Percentiles rank a stretch among this genome's conserved stretches.
Conservation (phyloP, 2,797 vertebrate genomes). For the Acomys russatus region DNA sequence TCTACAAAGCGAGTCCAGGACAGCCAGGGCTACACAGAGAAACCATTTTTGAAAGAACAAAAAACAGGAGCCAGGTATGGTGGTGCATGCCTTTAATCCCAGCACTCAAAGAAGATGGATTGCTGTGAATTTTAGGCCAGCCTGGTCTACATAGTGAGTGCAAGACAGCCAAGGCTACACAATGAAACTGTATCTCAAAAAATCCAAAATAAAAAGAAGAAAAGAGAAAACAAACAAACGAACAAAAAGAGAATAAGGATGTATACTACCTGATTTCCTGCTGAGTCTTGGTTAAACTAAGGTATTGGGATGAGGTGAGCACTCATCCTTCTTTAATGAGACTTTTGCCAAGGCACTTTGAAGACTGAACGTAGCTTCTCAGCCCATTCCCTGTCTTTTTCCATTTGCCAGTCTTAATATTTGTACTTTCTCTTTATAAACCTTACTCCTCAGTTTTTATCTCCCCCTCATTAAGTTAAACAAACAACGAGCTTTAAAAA, state of each 20-base stretch:
- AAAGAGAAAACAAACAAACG: too few relatives aligned
- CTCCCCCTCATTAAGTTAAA: slow-evolving; percentile 69
- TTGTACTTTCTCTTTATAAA: slow-evolving; percentile 75
- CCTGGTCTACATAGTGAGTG: too few relatives aligned
- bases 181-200: too few relatives aligned
- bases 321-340: slow-evolving; percentile 11
- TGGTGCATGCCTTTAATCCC: too few relatives aligned
- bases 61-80: too few relatives aligned
- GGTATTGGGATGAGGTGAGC: not conserved
- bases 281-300: slow-evolving; percentile 53
- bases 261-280: slow-evolving; percentile 6
- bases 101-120: too few relatives aligned
- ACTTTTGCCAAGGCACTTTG: slow-evolving; percentile 21
- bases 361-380: slow-evolving; percentile 57
- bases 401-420: slow-evolving; percentile 72
- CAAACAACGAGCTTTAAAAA: slow-evolving; percentile 78
- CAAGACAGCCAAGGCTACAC: too few relatives aligned
- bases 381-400: slow-evolving; percentile 51
- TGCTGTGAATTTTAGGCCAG: too few relatives aligned
- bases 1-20: too few relatives aligned
- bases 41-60: too few relatives aligned
- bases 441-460: slow-evolving; percentile 71
- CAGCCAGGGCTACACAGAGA: too few relatives aligned
- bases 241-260: not conserved
- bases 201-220: too few relatives aligned